Percentiles rank a stretch among this genome's conserved stretches.
Conservation (phyloP, 2,888 invertebrate genomes). For the Margaritifera margaritifera region DNA sequence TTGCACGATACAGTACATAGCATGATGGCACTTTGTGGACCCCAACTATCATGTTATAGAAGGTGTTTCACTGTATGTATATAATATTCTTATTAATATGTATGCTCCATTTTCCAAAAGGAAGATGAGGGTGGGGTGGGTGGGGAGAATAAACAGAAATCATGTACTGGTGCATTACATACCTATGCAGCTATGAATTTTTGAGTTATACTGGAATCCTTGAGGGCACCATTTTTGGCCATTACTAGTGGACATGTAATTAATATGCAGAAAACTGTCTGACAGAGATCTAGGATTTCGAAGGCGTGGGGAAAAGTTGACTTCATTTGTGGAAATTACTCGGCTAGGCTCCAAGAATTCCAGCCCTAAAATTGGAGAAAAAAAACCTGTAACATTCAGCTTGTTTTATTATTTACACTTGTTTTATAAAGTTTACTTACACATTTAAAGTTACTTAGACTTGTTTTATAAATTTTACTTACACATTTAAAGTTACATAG, state of each 20-base stretch:
- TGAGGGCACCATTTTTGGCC: constrained; percentile 5
- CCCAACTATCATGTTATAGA: too few relatives aligned
- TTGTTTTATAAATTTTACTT: too few relatives aligned
- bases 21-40: too few relatives aligned
- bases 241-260: constrained; percentile 1
- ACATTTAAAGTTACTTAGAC: too few relatives aligned
- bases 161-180: constrained; percentile 12
- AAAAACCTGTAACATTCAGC: too few relatives aligned
- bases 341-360: constrained; percentile 58
- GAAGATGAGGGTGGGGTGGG: not conserved
- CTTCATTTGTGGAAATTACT: constrained; percentile 41
- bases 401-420: too few relatives aligned
- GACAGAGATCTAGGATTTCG: not conserved
- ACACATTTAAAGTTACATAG: too few relatives aligned
- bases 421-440: too few relatives aligned
- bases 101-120: not conserved
- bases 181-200: constrained; percentile 14
- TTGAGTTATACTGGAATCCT: constrained; percentile 2
- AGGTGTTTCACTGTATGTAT: too few relatives aligned
- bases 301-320: constrained; percentile 7
- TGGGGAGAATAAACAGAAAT: not conserved
- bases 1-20: too few relatives aligned
- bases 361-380: constrained; percentile 52
- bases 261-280: not conserved
- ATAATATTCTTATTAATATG: too few relatives aligned